A percentile compares a stretch with the other conserved stretches of the same genome.
Conservation (phyloP, 2,797 vertebrate species). For the Anableps anableps region DNA sequence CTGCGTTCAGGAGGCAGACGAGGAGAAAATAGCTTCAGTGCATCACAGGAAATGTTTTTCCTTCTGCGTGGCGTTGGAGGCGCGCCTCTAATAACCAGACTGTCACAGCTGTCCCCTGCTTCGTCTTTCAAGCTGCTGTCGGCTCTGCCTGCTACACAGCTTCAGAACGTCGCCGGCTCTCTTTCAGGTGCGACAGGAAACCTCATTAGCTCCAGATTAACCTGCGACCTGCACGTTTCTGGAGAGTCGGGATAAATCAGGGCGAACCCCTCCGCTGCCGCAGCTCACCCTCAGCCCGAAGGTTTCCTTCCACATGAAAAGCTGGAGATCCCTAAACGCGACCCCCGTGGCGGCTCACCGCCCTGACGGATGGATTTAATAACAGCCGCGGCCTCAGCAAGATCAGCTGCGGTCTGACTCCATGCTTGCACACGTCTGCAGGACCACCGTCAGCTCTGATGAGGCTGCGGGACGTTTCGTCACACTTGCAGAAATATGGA, state of each 20-base stretch:
- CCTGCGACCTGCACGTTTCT: neutral
- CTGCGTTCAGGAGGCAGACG: neutral
- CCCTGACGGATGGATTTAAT: neutral
- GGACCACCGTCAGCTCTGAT: slow-evolving; percentile 16
- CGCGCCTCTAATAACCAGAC: neutral
- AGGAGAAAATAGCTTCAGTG: slow-evolving; percentile 18
- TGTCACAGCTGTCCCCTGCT: slow-evolving; percentile 1
- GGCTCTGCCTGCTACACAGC: neutral
- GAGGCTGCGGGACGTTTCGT: slow-evolving; percentile 39
- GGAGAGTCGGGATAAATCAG: neutral
- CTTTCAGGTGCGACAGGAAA: neutral
- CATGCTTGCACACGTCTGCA: slow-evolving; percentile 5
- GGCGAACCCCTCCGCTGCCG: neutral
- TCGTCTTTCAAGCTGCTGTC: slow-evolving; percentile 7
- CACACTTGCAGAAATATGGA: slow-evolving; percentile 49
- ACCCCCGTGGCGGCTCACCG: neutral
- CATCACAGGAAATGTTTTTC: slow-evolving; percentile 8
- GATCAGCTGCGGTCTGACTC: neutral
- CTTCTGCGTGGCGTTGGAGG: neutral
- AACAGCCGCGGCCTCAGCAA: neutral
- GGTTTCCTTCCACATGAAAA: neutral
- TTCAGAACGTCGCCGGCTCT: neutral
- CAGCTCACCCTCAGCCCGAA: neutral
- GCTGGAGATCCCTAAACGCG: neutral
- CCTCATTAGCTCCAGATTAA: neutral